Base-by-base conservation (phyloP, 2,113 vertebrate species). In the Noctilio leporinus region DNA sequence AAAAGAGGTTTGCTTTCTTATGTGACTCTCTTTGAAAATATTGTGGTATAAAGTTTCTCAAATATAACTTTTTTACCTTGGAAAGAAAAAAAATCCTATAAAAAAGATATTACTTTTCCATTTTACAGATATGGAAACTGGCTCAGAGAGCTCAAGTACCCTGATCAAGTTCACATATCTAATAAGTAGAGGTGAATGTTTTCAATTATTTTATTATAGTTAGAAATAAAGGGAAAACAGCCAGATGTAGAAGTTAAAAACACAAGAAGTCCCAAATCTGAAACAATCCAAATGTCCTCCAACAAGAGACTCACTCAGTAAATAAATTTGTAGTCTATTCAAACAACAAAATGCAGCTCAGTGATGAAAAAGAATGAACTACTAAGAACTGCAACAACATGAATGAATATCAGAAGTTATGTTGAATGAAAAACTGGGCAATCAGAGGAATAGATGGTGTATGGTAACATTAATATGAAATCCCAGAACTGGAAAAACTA, bases 21-120 rank as follows among this genome's bases (percentile, higher is more conserved):
- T 92, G 76, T 95, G 97, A 98, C 95, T 97, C 96, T 96, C 77
- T 16, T 97, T 97, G 97, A 97, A 97, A 98, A 95, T 96, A 84
- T 97, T 96, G 82, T 97, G 96, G 91, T 78, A 96, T 96, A 95
- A 97, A 95, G 92, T 98, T 98, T 96, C 97, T 98, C 95, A 97
- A 91, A 97, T 98, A 97, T 98, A 98, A 98, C 98, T 72, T 93
- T 95, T 96, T 96, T 89, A 94, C 55, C 86, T 87, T 94, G 94
- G 53, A 67, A 87, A 89, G 92, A 73, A 93, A 87, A 88, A 49
- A 55, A 75, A 77, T 47, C 17, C 47, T 93, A 47, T 86, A 26
- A 57, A 78, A 86, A 69, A 78, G 51, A 38, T 51, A 33, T 40
- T 33, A 73, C 69, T 65, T 69, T 40, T 22, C 40, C 40, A 88